Base-by-base conservation (phyloP, 2,113 vertebrate species). In the Tiliqua scincoides region DNA sequence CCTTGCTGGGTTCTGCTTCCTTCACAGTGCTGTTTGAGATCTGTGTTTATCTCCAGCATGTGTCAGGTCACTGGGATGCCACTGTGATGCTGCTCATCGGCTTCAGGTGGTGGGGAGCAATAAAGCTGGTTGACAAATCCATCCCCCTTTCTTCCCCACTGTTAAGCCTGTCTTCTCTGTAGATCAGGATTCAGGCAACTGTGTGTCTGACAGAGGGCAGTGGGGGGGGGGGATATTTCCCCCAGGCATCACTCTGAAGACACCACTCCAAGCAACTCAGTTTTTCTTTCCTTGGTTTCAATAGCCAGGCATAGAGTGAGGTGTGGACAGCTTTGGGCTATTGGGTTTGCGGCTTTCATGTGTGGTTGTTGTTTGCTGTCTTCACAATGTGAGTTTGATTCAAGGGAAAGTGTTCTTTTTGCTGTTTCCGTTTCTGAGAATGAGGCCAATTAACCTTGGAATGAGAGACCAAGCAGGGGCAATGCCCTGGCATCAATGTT, bases 1-100 rank as follows among this genome's bases (percentile, higher is more conserved):
- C 80, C 91, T 91, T 65, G 70, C 92, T 90, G 90, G 84, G n/a
- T 32, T 87, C 87, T 90, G 83, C 84, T 92, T 90, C 85, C 54
- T 85, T 91, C 61, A 23, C 11, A 32, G 21, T 35, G 0, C 73
- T 67, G 88, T 90, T 79, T 85, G 90, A 88, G 89, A 83, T 76
- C 54, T 76, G 85, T 70, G 75, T 87, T 93, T 91, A 92, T 94
- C 91, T 79, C 85, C 87, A 84, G 88, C 86, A 76, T 0, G 0
- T 90, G 87, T 88, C 92, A 89, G 84, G 93, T 89, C n/a, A 59
- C 73, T 82, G 0, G 0, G 37, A 21, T 0, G 0, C 85, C 4
- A 63, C 27, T 3, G 14, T 59, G 86, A 78, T 84, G 81, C 88
- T 88, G 86, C 83, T 89, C 89, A 65, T 79, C 88, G 86, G 3